phyloP scores from a whole-genome alignment of 2,797 vertebrate species.

The Spinibarbus caldwelli region DNA sequence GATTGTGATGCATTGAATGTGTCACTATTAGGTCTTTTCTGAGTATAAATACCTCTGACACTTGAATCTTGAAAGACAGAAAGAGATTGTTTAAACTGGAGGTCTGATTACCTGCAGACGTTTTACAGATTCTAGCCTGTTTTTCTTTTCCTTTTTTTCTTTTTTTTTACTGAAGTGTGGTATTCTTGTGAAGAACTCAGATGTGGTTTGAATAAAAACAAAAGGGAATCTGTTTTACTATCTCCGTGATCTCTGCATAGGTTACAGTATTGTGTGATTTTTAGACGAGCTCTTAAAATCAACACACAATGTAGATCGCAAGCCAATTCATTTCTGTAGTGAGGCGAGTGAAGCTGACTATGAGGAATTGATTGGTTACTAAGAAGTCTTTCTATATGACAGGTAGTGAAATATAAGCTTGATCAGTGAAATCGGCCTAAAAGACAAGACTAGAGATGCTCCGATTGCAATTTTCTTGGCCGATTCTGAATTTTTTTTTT shows the following conservation, averaged over 20 bases:
- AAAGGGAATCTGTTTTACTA: constrained; percentile 39
- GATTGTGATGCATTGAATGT: constrained; percentile 7
- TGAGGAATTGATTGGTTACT: background rate
- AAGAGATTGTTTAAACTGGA: constrained; percentile 49
- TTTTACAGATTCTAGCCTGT: constrained; percentile 54
- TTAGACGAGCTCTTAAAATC: constrained; percentile 68
- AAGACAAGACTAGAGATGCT: background rate
- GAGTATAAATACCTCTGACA: constrained; percentile 50
- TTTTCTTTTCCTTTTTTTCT: constrained; percentile 18
- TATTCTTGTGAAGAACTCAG: constrained; percentile 62
- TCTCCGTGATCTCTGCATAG: background rate
- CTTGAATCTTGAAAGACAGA: constrained; percentile 56
- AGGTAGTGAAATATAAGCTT: background rate
- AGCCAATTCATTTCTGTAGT: background rate
- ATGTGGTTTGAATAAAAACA: constrained; percentile 67
- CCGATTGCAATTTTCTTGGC: background rate
- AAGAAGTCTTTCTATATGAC: background rate
- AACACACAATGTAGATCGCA: constrained; percentile 43
- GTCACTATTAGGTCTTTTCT: constrained; percentile 34
- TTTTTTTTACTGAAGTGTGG: constrained; percentile 50
- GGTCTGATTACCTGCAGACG: constrained; percentile 63
- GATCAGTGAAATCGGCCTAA: no score
- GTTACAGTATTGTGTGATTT: background rate
- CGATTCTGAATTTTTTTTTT: no score
- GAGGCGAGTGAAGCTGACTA: background rate